Evolutionary conservation across 37 sponge, comb jelly and placozoan species (phyloP).

Genomic region (Haliclona indistincta): DNA sequence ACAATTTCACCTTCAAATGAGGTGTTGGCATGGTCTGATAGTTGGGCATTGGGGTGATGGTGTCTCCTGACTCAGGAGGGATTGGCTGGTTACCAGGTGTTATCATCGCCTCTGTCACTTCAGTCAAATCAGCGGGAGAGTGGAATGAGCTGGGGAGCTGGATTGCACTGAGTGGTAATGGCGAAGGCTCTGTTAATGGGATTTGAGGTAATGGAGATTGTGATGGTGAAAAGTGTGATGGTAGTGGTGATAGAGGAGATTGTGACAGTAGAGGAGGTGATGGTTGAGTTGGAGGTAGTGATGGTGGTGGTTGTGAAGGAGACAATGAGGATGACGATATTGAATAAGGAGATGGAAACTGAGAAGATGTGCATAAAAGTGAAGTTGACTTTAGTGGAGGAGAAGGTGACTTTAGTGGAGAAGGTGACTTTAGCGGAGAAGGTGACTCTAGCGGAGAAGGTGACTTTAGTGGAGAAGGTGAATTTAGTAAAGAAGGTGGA

Average conservation of each 20-base stretch:
- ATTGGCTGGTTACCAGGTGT: neutral
- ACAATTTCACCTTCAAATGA: constrained; percentile 38
- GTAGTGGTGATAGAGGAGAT: neutral
- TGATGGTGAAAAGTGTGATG: neutral
- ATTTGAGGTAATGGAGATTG: neutral
- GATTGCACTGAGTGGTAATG: neutral
- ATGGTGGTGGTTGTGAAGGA: neutral
- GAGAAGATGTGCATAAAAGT: neutral
- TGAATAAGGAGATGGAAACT: neutral
- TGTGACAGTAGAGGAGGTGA: constrained; percentile 15
- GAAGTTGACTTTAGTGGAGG: neutral
- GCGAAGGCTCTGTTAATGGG: neutral
- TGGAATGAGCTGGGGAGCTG: neutral
- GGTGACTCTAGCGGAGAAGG: neutral
- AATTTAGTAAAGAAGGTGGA: neutral
- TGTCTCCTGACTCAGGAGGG: constrained; percentile 23
- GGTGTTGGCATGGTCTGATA: constrained; percentile 66
- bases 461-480: neutral
- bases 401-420: neutral
- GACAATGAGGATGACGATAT: neutral
- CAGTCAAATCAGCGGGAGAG: neutral
- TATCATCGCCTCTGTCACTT: neutral
- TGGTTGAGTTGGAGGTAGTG: no score
- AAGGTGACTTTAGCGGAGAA: neutral
- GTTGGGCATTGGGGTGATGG: constrained; percentile 74